Conservation (phyloP, 2,113 vertebrate genomes). For the Apeltes quadracus region DNA sequence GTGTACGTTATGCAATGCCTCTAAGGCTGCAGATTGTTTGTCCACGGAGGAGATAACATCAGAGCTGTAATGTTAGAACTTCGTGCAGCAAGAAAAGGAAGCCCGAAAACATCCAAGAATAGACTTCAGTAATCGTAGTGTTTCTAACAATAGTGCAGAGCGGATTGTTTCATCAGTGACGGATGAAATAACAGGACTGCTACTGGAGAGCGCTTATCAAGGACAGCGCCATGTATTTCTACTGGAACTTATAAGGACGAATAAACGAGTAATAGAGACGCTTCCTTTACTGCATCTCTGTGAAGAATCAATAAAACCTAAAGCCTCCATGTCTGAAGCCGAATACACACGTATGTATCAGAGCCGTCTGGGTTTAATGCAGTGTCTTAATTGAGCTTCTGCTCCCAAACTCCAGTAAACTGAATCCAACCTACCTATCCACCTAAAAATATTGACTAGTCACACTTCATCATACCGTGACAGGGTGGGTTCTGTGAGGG, state of each 20-base stretch:
- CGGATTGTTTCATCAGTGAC: constrained; percentile 5
- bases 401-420: too few species aligned
- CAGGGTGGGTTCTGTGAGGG: constrained; percentile 93
- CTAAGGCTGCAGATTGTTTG: constrained; percentile 29
- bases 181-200: constrained; percentile 26
- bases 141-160: constrained; percentile 44
- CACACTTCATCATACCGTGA: constrained; percentile 86
- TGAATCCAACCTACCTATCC: too few species aligned
- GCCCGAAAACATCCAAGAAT: constrained; percentile 32
- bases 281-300: neutral
- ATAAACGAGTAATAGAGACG: neutral
- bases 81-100: constrained; percentile 28
- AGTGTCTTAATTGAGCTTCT: too few species aligned
- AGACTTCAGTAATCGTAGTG: constrained; percentile 27
- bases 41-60: constrained; percentile 34
- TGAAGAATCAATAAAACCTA: neutral
- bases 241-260: neutral
- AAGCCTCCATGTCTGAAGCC: too few species aligned
- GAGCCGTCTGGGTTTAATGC: too few species aligned
- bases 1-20: constrained; percentile 23
- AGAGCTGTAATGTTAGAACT: constrained; percentile 28
- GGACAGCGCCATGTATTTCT: neutral
- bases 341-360: too few species aligned
- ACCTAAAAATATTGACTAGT: too few species aligned
- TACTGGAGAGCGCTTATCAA: neutral